Conservation (phyloP, 2,888 invertebrate species). For the Torymus auratus region DNA sequence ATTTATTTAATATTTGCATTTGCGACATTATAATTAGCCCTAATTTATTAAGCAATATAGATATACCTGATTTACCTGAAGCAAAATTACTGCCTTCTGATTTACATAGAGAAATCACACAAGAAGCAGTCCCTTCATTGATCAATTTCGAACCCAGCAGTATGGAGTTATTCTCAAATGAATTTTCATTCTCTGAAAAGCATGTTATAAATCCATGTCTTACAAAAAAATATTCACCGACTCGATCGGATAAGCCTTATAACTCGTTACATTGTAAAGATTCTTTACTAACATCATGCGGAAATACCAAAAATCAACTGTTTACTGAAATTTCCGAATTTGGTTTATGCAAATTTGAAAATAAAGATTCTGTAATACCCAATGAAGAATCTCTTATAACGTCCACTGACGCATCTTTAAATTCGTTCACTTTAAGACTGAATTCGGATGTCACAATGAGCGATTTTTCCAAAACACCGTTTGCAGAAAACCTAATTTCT, state of each 20-base stretch:
- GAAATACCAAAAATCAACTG: conserved; percentile 29
- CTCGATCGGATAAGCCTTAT: conserved; percentile 14
- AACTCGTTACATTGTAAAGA: conserved; percentile 20
- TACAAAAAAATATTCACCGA: conserved; percentile 52
- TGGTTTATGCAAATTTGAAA: conserved; percentile 23
- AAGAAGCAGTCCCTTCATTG: conserved; percentile 59
- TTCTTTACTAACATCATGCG: conserved; percentile 3
- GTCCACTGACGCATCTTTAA: conserved; percentile 12
- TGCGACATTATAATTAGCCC: conserved; percentile 24
- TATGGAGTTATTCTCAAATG: conserved; percentile 61
- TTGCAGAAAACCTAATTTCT: conserved; percentile 16
- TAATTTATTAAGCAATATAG: conserved; percentile 22
- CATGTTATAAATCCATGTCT: conserved; percentile 65
- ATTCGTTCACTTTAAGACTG: conserved; percentile 19
- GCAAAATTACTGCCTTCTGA: conserved; percentile 58
- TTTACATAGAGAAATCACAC: conserved; percentile 5
- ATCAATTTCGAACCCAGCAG: conserved; percentile 63
- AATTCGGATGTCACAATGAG: not conserved
- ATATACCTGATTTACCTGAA: conserved; percentile 55
- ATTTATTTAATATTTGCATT: conserved; percentile 25
- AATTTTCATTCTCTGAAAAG: conserved; percentile 61
- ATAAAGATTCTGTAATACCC: conserved; percentile 20
- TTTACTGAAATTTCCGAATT: conserved; percentile 31
- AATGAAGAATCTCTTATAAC: conserved; percentile 35
- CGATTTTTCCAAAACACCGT: conserved; percentile 26